Percentiles rank a stretch among this genome's conserved stretches.
These are phyloP conservation scores for Ormyrus labotus DNA, from an alignment of 2,888 invertebrate genomes.

Conservation along the genomic window DNA sequence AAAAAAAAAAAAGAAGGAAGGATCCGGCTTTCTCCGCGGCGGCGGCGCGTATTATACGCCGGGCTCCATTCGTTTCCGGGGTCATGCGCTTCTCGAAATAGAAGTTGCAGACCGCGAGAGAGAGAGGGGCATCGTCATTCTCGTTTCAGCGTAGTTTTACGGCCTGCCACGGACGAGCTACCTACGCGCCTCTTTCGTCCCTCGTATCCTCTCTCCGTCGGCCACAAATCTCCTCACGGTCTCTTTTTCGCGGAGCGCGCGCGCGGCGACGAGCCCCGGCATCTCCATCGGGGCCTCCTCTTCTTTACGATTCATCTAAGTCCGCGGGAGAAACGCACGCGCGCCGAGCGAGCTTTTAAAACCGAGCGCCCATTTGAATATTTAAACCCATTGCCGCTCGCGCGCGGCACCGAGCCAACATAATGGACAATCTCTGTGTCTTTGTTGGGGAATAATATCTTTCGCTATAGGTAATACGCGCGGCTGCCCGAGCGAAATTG, in stretches of 20 bases:
- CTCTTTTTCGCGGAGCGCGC: constrained; percentile 42
- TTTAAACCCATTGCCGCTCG: constrained; percentile 38
- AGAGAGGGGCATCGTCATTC: constrained; percentile 66
- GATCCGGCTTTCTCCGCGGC: constrained; percentile 37
- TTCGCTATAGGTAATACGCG: too few species aligned
- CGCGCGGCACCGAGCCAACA: neutral
- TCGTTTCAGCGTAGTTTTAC: constrained; percentile 70
- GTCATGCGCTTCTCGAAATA: constrained; percentile 68
- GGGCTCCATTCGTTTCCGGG: constrained; percentile 71
- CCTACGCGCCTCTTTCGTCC: constrained; percentile 59
- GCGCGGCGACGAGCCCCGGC: constrained; percentile 7
- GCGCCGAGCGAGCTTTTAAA: constrained; percentile 36
- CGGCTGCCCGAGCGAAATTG: too few species aligned
- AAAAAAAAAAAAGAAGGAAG: constrained; percentile 56
- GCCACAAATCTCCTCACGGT: constrained; percentile 61
- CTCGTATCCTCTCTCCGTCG: constrained; percentile 24
- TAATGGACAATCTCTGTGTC: constrained; percentile 54
- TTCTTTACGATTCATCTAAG: constrained; percentile 53
- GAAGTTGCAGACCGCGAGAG: constrained; percentile 68
- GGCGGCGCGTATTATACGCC: constrained; percentile 49
- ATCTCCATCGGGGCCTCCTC: constrained; percentile 21
- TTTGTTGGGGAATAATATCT: constrained; percentile 48
- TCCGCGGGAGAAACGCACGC: constrained; percentile 17
- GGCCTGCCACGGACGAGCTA: constrained; percentile 68
- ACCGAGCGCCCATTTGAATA: constrained; percentile 45